These are phyloP conservation scores for Drosophila parabipectinata DNA, from an alignment of 1,140 invertebrate genomes.

Conservation along the genomic window DNA sequence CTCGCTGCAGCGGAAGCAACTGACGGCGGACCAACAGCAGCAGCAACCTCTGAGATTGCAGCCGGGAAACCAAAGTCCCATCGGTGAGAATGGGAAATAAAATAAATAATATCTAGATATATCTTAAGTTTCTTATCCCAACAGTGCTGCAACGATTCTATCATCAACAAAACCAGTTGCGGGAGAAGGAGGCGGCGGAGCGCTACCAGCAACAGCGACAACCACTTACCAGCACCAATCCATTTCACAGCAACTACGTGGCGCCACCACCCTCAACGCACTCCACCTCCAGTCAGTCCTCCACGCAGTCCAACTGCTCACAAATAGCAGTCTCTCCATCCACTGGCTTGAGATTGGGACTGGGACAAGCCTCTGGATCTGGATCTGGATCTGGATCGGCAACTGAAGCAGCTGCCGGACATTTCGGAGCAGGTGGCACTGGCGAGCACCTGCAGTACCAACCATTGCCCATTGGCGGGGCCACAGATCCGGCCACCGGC, in stretches of 20 bases:
- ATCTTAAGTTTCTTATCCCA: background rate
- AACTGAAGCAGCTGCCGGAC: constrained; percentile 44
- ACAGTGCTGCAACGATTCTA: constrained; percentile 84
- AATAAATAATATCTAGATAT: no score
- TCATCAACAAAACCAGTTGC: constrained; percentile 84
- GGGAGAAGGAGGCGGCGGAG: constrained; percentile 75
- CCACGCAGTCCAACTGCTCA: constrained; percentile 78
- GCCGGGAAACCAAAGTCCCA: constrained; percentile 80
- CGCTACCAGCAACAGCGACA: constrained; percentile 58
- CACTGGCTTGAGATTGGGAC: background rate
- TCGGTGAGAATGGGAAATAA: no score
- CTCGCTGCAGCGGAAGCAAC: constrained; percentile 47
- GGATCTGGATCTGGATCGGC: background rate
- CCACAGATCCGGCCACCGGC: constrained; percentile 7
- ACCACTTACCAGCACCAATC: constrained; percentile 62
- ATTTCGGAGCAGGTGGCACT: constrained; percentile 50
- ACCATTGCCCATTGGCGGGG: constrained; percentile 55
- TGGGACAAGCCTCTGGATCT: no score
- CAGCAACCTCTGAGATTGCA: constrained; percentile 63
- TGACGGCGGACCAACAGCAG: constrained; percentile 31
- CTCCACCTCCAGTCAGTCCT: constrained; percentile 83
- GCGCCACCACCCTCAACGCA: constrained; percentile 69
- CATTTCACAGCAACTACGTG: constrained; percentile 77
- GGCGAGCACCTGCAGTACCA: constrained; percentile 70
- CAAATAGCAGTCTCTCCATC: constrained; percentile 53